Evolutionary conservation across 2,797 vertebrate species (phyloP).

Genomic region (Benthosema pterotum): DNA sequence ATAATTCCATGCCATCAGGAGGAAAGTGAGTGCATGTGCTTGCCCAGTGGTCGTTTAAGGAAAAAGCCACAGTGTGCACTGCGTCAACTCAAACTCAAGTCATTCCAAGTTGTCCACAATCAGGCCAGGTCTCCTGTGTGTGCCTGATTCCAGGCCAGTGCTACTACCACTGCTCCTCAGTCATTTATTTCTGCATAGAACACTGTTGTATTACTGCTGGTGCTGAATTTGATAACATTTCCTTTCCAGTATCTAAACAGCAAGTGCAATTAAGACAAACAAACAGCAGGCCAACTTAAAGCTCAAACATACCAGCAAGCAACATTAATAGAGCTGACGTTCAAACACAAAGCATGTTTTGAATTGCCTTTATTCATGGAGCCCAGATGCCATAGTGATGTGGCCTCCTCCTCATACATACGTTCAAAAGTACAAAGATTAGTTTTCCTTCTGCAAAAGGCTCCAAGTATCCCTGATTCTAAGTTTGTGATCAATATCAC

Average conservation of each 20-base stretch:
- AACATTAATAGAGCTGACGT: background rate
- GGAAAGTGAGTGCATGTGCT: constrained; percentile 15
- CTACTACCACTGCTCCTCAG: constrained; percentile 1
- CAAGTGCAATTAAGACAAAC: too few relatives aligned
- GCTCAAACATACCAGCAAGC: background rate
- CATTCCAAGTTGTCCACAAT: constrained; percentile 32
- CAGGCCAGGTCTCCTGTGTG: constrained; percentile 48
- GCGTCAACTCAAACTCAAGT: constrained; percentile 26
- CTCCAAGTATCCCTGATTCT: too few relatives aligned
- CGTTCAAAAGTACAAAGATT: background rate
- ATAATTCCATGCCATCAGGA: constrained; percentile 24
- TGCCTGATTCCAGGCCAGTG: constrained; percentile 35
- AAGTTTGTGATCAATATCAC: too few relatives aligned
- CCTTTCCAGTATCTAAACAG: background rate
- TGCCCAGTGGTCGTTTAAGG: constrained; percentile 15
- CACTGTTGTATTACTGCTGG: constrained; percentile 7
- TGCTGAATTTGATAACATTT: constrained; percentile 8
- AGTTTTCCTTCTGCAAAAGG: background rate
- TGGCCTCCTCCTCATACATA: background rate
- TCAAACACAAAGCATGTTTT: background rate
- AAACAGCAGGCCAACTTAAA: background rate
- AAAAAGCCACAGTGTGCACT: constrained; percentile 20
- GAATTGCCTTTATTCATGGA: background rate
- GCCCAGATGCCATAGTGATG: background rate
- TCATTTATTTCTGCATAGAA: constrained; percentile 16